phyloP scores from a whole-genome alignment of 1,140 invertebrate genomes.

The Dendrolimus kikuchii region DNA sequence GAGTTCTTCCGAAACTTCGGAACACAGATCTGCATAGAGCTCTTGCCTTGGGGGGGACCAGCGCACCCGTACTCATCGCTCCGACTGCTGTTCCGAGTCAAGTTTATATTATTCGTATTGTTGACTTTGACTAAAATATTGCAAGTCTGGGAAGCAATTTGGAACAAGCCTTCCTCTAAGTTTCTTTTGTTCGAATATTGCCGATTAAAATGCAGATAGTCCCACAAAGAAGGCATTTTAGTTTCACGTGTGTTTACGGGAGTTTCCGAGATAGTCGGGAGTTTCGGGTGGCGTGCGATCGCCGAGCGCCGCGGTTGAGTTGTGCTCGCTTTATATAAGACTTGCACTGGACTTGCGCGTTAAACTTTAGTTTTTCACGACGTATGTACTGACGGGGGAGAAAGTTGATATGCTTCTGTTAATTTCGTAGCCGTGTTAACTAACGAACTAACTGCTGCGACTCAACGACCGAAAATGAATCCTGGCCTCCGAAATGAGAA shows the following conservation, averaged over 20 bases:
- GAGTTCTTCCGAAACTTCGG: slow-evolving; percentile 64
- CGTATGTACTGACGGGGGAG: slow-evolving; percentile 16
- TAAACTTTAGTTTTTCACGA: slow-evolving; percentile 36
- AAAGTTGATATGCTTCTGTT: slow-evolving; percentile 3
- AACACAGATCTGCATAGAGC: slow-evolving; percentile 58
- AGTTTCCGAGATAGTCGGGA: slow-evolving; percentile 10
- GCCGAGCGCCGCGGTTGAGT: slow-evolving; percentile 19
- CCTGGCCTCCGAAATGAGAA: too few relatives aligned
- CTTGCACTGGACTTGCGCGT: slow-evolving; percentile 48
- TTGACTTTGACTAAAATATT: slow-evolving; percentile 82
- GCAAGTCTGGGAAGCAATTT: slow-evolving; percentile 81
- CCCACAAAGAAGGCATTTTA: slow-evolving; percentile 74
- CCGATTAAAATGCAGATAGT: slow-evolving; percentile 69
- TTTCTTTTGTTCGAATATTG: slow-evolving; percentile 72
- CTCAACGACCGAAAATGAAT: neutral
- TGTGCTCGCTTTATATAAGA: slow-evolving; percentile 27
- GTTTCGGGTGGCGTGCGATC: slow-evolving; percentile 26
- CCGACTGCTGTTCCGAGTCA: slow-evolving; percentile 75
- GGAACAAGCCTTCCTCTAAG: slow-evolving; percentile 79
- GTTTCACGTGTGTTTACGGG: slow-evolving; percentile 26
- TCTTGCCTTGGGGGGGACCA: slow-evolving; percentile 52
- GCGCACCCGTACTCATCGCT: slow-evolving; percentile 75
- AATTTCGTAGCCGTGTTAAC: neutral
- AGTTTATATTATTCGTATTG: slow-evolving; percentile 81
- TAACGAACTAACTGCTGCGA: neutral